Evolutionary conservation across 2,888 invertebrate genomes (phyloP).

Genomic region (Crepidodera aurea): DNA sequence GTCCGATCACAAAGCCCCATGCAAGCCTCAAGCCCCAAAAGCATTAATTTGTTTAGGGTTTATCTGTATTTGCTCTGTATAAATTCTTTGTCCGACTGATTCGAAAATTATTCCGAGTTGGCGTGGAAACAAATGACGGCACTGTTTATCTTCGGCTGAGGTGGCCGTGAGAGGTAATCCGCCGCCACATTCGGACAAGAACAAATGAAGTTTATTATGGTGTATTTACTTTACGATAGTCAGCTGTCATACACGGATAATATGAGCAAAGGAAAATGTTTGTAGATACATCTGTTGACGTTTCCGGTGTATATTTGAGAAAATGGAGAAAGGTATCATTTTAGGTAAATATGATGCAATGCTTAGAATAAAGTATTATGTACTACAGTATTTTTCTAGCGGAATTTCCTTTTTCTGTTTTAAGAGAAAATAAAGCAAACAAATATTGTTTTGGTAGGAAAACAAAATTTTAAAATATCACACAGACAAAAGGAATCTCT

Average conservation of each 20-base stretch:
- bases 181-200: constrained; percentile 8
- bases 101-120: constrained; percentile 18
- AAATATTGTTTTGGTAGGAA: too few species aligned
- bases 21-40: background rate
- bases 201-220: constrained; percentile 10
- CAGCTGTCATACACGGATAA: constrained; percentile 7
- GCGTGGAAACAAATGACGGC: constrained; percentile 3
- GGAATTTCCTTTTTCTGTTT: too few species aligned
- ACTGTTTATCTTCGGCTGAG: constrained; percentile 18
- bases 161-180: constrained; percentile 9
- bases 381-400: too few species aligned
- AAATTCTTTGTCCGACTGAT: constrained; percentile 16
- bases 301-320: background rate
- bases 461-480: too few species aligned
- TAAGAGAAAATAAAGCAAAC: too few species aligned
- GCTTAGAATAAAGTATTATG: too few species aligned
- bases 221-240: constrained; percentile 11
- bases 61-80: constrained; percentile 23
- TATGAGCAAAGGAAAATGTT: background rate
- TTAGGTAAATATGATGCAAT: too few species aligned
- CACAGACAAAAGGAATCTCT: too few species aligned
- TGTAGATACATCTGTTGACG: background rate
- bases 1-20: constrained; percentile 1
- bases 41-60: constrained; percentile 21
- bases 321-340: background rate